Conservation (phyloP, 2,797 vertebrate genomes). For the Chaetodon trifasciatus region DNA sequence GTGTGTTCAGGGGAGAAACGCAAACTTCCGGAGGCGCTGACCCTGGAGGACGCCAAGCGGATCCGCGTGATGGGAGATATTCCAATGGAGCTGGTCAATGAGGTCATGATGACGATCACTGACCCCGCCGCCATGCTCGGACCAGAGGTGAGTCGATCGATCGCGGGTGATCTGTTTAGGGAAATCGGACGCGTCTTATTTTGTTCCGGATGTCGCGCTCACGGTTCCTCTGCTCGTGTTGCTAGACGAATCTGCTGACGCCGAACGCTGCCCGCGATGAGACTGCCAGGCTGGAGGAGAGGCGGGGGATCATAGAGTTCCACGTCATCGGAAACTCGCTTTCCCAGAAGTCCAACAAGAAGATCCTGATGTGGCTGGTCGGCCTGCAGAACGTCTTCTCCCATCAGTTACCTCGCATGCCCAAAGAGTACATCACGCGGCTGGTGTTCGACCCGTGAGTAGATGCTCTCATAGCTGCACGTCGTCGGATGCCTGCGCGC, state of each 20-base stretch:
- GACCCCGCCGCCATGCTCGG: conserved; percentile 98
- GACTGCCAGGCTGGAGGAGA: conserved; percentile 95
- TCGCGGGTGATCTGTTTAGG: too few relatives aligned
- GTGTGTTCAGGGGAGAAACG: conserved; percentile 92
- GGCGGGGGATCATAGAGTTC: conserved; percentile 97
- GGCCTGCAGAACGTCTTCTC: conserved; percentile 99
- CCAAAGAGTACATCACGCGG: conserved; percentile 98
- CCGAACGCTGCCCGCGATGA: conserved; percentile 97
- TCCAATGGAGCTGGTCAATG: conserved; percentile 98
- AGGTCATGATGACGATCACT: conserved; percentile 99
- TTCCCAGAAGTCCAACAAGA: conserved; percentile 97
- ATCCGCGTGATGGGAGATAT: conserved; percentile 99
- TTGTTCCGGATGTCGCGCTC: background rate
- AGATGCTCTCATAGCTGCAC: rapidly evolving
- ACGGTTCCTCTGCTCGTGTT: background rate
- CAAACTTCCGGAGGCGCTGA: conserved; percentile 94
- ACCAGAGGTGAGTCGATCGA: conserved; percentile 87
- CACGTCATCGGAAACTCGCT: conserved; percentile 98
- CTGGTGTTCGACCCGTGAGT: conserved; percentile 98
- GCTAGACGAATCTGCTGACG: conserved; percentile 93
- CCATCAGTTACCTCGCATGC: conserved; percentile 98
- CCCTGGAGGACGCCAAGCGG: conserved; percentile 96
- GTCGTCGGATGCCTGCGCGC: rapidly evolving
- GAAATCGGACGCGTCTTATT: background rate
- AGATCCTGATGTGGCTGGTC: conserved; percentile 98